phyloP scores from a whole-genome alignment of 2,888 invertebrate genomes.

The Caenorhabditis uteleia region DNA sequence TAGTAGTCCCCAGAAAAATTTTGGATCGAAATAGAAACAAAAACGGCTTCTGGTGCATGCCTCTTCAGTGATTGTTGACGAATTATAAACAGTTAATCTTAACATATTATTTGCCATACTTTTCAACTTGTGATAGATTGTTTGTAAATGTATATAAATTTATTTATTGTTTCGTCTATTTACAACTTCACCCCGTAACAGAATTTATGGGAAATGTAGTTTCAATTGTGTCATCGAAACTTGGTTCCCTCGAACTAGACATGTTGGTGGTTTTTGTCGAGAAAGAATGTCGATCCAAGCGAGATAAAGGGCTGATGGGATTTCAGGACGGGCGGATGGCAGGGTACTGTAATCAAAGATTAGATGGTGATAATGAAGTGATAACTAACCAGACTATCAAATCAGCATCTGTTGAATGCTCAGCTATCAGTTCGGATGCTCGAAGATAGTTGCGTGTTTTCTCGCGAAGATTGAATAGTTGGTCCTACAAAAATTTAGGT shows the following conservation, averaged over 20 bases:
- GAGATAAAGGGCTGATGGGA: constrained; percentile 31
- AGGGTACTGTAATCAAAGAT: constrained; percentile 16
- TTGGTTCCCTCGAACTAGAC: constrained; percentile 38
- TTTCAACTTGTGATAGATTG: too few relatives aligned
- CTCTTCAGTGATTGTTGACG: too few relatives aligned
- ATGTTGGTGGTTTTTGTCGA: constrained; percentile 21
- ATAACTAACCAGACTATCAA: constrained; percentile 29
- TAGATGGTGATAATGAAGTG: background rate
- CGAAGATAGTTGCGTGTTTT: constrained; percentile 35
- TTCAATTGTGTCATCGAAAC: constrained; percentile 22
- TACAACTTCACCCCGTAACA: too few relatives aligned
- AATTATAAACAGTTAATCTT: too few relatives aligned
- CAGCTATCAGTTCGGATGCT: constrained; percentile 30
- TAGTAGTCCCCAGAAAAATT: too few relatives aligned
- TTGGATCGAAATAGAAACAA: too few relatives aligned
- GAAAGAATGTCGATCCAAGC: constrained; percentile 38
- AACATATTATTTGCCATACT: too few relatives aligned
- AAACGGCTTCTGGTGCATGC: too few relatives aligned
- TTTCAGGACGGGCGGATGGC: constrained; percentile 35
- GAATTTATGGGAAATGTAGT: constrained; percentile 32
- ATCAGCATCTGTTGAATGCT: constrained; percentile 29
- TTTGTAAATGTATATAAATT: too few relatives aligned
- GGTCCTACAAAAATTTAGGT: constrained; percentile 13
- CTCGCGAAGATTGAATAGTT: constrained; percentile 33
- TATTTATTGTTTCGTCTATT: too few relatives aligned